Evolutionary conservation across 2,797 vertebrate genomes (phyloP), one percentile per base, ranked within the genome.

Genomic region (Mustela erminea): DNA sequence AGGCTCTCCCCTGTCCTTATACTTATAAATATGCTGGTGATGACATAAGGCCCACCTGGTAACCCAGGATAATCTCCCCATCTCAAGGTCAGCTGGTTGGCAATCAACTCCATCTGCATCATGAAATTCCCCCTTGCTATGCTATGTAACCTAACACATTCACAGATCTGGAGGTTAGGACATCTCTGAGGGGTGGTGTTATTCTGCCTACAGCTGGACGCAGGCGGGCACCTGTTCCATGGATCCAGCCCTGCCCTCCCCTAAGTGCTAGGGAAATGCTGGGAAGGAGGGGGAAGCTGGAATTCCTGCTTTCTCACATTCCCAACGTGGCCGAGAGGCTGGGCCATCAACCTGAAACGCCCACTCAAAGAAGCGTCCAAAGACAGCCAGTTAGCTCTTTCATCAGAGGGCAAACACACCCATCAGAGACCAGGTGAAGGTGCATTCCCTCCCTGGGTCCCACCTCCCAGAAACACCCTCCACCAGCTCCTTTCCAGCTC

Each of bases 201-300:
- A 27, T 17, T n/a, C 66, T 46, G 35, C 35, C 11, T 3, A 6
- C 25, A 54, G 32, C 49, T 12, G 2, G 18, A 56, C 35, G 5
- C 5, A 0, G 21, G 46, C 0, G 0, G 17, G 10, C 7, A 1
- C 2, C 13, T 10, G 2, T 35, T 54, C 11, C 77, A 43, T 8
- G 2, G 14, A 18, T 38, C 75, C 35, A 62, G 54, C 35, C 38
- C 21, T 74, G 35, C 27, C 32, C 46, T 62, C 43, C 68, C 56
- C 86, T 43, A 21, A 54, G 7, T 41, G 32, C 66, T 20, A 12
- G 25, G 41, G 82, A n/a, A 7, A 13, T 11, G 5, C 17, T 0
- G 0, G 5, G 52, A 27, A 3, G 21, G 54, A 27, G 12, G 13
- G 14, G 46, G 56, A 29, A 32, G 23, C 46, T 38, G 4, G 68